Percentiles rank a stretch among this genome's conserved stretches.
phyloP scores from a whole-genome alignment of 2,113 vertebrate genomes.

The Pristiophorus japonicus region DNA sequence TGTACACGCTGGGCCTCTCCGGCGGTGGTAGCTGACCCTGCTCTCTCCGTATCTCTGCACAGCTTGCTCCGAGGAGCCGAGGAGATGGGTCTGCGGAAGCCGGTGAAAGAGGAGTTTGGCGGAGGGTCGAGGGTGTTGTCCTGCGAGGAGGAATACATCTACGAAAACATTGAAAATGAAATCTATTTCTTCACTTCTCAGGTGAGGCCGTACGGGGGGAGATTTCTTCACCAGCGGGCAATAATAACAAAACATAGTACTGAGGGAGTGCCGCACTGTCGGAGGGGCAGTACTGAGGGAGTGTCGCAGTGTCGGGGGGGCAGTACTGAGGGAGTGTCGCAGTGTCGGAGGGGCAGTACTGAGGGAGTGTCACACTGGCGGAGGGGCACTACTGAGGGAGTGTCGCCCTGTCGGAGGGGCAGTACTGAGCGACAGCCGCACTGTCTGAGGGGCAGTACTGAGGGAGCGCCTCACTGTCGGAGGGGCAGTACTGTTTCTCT shows the following conservation, averaged over 20 bases:
- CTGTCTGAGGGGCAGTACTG: too few relatives aligned
- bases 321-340: too few relatives aligned
- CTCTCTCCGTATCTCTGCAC: slow-evolving; percentile 2
- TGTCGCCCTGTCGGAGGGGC: too few relatives aligned
- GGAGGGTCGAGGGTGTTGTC: slow-evolving; percentile 81
- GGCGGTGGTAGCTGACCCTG: neutral
- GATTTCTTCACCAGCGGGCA: neutral
- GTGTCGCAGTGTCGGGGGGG: too few relatives aligned
- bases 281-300: too few relatives aligned
- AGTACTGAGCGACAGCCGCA: too few relatives aligned
- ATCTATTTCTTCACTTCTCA: slow-evolving; percentile 92
- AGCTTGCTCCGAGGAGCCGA: slow-evolving; percentile 89
- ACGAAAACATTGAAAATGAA: slow-evolving; percentile 92
- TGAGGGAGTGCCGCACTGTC: too few relatives aligned
- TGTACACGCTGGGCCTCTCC: neutral
- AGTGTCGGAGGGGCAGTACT: too few relatives aligned
- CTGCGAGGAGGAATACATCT: slow-evolving; percentile 95
- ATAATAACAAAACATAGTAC: neutral
- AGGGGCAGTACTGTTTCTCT: too few relatives aligned
- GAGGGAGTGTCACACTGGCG: too few relatives aligned
- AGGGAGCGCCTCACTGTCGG: too few relatives aligned
- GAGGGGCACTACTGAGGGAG: too few relatives aligned
- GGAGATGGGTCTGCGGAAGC: slow-evolving; percentile 81
- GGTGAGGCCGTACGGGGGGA: slow-evolving; percentile 53
- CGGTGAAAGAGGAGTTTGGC: slow-evolving; percentile 83